Conservation (phyloP, 2,113 vertebrate genomes). For the Ellobius talpinus region DNA sequence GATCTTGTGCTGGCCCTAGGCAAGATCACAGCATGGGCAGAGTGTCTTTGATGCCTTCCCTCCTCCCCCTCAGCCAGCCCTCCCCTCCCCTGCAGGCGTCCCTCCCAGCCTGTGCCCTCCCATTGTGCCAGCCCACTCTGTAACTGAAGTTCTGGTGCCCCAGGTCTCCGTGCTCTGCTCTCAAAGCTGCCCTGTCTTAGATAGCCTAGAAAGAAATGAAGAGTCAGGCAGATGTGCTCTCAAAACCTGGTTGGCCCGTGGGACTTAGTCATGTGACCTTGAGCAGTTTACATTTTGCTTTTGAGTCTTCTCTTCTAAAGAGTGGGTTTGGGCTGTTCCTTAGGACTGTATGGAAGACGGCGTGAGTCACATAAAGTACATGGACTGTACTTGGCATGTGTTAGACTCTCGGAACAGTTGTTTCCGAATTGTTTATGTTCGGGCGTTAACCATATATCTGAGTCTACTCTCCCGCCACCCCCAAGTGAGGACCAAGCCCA, state of each 20-base stretch:
- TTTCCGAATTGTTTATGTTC: slow-evolving; percentile 12
- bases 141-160: not conserved
- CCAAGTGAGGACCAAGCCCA: not conserved
- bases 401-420: not conserved
- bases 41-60: not conserved
- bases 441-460: not conserved
- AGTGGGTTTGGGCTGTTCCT: slow-evolving; percentile 5
- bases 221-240: not conserved
- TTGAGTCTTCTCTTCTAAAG: not conserved
- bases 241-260: not conserved
- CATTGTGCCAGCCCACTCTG: not conserved
- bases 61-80: not conserved
- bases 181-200: not conserved
- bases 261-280: not conserved
- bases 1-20: not conserved
- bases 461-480: not conserved
- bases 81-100: not conserved
- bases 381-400: not conserved
- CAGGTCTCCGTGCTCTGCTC: not conserved
- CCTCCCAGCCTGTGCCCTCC: not conserved
- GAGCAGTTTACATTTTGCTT: not conserved
- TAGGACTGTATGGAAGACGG: not conserved
- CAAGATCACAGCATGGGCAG: not conserved
- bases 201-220: not conserved
- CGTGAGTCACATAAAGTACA: not conserved